Conservation (phyloP, 2,797 vertebrate genomes). For the Chelonia mydas region DNA sequence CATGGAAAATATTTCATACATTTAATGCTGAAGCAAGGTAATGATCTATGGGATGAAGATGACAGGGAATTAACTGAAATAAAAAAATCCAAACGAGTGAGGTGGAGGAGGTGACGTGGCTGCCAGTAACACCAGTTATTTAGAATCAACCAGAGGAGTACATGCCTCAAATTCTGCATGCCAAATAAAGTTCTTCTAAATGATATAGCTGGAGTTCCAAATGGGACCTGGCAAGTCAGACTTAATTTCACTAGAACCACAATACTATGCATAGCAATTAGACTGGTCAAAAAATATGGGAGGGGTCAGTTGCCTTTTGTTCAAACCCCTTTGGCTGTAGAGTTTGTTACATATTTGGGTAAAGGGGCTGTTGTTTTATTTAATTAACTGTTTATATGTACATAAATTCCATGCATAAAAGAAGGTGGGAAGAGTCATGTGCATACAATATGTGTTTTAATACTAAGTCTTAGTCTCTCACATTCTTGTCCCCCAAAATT, state of each 20-base stretch:
- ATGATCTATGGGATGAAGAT: conserved; percentile 56
- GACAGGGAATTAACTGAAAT: conserved; percentile 53
- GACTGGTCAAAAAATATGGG: neutral
- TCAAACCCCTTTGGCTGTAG: neutral
- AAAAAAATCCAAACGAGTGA: neutral
- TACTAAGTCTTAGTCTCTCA: rapidly evolving
- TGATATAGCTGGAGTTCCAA: conserved; percentile 74
- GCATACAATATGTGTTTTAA: rapidly evolving
- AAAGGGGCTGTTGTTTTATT: neutral
- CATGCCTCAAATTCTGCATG: conserved; percentile 40
- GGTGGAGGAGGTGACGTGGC: conserved; percentile 47
- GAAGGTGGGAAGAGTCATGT: rapidly evolving
- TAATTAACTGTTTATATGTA: neutral
- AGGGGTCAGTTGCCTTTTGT: neutral
- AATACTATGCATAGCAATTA: conserved; percentile 30
- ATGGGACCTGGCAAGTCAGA: neutral
- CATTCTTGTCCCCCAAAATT: neutral
- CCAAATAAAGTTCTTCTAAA: conserved; percentile 76
- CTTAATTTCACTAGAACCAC: neutral
- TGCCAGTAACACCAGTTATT: conserved; percentile 36
- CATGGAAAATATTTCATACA: conserved; percentile 10
- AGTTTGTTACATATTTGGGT: neutral
- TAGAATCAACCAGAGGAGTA: conserved; percentile 28
- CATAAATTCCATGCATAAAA: rapidly evolving
- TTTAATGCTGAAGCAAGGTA: conserved; percentile 19